Evolutionary conservation across 2,113 vertebrate species (phyloP).

Genomic region (Pteropus alecto): DNA sequence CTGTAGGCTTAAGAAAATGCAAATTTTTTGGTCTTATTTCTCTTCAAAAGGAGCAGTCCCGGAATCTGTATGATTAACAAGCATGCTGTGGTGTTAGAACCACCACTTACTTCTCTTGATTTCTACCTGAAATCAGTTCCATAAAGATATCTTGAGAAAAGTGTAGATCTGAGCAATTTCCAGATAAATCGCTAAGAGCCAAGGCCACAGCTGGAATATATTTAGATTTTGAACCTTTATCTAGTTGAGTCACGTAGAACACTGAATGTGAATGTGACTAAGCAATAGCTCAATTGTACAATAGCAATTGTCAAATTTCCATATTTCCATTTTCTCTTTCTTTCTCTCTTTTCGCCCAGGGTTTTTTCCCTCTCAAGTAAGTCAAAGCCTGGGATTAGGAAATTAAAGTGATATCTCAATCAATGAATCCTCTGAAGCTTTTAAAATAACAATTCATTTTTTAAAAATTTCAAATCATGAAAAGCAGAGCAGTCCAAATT

Average conservation of each 20-base stretch:
- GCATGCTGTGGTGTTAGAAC: background rate
- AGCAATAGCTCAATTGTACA: background rate
- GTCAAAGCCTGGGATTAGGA: background rate
- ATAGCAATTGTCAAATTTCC: background rate
- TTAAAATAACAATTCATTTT: background rate
- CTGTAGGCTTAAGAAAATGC: background rate
- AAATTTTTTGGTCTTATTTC: background rate
- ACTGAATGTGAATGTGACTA: background rate
- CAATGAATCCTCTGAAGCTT: background rate
- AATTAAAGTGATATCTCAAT: background rate
- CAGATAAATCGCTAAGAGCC: background rate
- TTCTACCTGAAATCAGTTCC: background rate
- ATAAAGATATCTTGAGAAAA: background rate
- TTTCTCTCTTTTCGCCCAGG: background rate
- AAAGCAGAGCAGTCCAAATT: background rate
- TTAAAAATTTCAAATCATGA: background rate
- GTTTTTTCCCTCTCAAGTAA: background rate
- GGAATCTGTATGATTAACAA: background rate
- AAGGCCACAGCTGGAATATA: background rate
- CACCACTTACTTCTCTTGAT: background rate
- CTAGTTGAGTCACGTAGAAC: background rate
- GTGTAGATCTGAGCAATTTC: background rate
- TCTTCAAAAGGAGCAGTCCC: background rate
- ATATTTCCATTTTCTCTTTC: no score
- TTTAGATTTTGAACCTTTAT: background rate